These are phyloP conservation scores for Cephonodes hylas DNA, from an alignment of 2,888 invertebrate genomes.

Conservation along the genomic window DNA sequence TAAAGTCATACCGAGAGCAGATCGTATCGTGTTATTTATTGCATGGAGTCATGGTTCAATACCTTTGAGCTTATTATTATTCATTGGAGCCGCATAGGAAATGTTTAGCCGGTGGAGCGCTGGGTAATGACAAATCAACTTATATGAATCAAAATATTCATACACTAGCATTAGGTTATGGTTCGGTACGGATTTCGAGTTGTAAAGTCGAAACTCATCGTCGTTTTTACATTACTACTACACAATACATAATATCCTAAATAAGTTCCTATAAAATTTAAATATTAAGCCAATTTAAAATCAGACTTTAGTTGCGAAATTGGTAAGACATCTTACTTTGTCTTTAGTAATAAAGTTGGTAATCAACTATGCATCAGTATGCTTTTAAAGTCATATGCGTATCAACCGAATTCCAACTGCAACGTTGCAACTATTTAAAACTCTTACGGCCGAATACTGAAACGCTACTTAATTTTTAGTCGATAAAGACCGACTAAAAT, in stretches of 20 bases:
- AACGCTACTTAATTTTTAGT: too few relatives aligned
- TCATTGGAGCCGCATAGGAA: conserved; percentile 51
- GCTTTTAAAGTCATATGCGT: too few relatives aligned
- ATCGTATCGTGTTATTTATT: conserved; percentile 67
- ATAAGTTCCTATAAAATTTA: neutral
- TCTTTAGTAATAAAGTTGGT: too few relatives aligned
- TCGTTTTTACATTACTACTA: neutral
- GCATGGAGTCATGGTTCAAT: conserved; percentile 62
- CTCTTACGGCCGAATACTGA: too few relatives aligned
- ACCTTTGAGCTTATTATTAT: conserved; percentile 62
- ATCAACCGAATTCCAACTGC: too few relatives aligned
- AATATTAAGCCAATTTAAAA: neutral
- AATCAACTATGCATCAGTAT: too few relatives aligned
- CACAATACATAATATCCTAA: too few relatives aligned
- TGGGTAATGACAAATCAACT: conserved; percentile 8
- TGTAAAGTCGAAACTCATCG: too few relatives aligned
- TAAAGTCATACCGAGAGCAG: conserved; percentile 39
- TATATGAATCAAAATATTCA: conserved; percentile 6
- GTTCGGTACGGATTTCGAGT: neutral
- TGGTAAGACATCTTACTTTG: too few relatives aligned
- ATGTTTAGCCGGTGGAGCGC: conserved; percentile 36
- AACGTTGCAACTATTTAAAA: too few relatives aligned
- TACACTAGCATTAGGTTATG: neutral
- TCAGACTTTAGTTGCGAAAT: too few relatives aligned
- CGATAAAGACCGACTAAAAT: too few relatives aligned